Base-by-base conservation (phyloP, 2,888 invertebrate species). In the Gandaritis pyraliata region DNA sequence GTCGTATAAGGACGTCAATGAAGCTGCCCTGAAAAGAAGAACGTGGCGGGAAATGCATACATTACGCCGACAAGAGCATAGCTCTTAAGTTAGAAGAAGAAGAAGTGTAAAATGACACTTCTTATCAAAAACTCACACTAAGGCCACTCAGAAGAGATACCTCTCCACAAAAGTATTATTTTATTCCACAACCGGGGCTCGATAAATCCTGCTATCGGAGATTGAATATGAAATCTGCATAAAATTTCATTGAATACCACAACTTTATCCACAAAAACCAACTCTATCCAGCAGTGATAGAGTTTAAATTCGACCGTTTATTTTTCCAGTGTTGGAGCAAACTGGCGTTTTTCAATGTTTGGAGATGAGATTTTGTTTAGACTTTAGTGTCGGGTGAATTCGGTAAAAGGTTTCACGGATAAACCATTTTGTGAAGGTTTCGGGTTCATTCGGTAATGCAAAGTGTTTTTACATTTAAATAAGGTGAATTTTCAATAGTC, bases 221-320 rank as follows among this genome's bases (percentile, higher is more conserved):
- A 85, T 84, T 82, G 80, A 82, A 85, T 83, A 83, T 83, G 82
- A 81, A 82, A 84, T 82, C 79, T 81, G 79, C 77, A 78, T 78
- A 80, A 81, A 78, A 76, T 73, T 73, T 71, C 74, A 72, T 73
- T 73, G 57, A 53, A 59, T 55, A 49, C 50, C 16, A 51, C 47
- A 10, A 30, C 11, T 3, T 16, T 7, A 10, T 39, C 29, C 11
- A 4, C 41, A 16, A 65, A 61, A 58, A 7, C 30, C 29, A 8
- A 49, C 59, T 41, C 16, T 61, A 55, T 46, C 0, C 18, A 10
- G 0, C 10, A 18, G 4, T 8, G 0, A 39, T 46, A 51, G 45
- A 46, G 55, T 61, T 18, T 15, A 33, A 49, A 38, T 11, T 60
- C 54, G 15, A 6, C 2, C 38, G 54, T 18, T 15, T 16, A 16